Conservation (phyloP, 2,888 invertebrate genomes). For the Torymus auratus region DNA sequence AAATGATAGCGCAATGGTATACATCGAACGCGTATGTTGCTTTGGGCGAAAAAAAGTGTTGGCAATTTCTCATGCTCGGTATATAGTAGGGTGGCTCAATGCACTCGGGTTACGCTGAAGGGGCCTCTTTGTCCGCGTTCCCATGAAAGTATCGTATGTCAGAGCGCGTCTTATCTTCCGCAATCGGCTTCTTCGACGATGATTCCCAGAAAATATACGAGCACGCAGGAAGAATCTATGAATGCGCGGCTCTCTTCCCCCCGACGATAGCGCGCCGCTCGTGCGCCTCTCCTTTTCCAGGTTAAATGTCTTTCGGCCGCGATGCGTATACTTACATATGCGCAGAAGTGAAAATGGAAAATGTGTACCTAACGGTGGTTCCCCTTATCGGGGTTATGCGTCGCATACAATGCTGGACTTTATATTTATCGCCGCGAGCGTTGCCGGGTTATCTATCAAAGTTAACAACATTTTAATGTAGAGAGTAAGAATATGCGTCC, state of each 20-base stretch:
- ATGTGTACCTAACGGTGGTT: slow-evolving; percentile 9
- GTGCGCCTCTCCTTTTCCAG: neutral
- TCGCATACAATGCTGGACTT: slow-evolving; percentile 8
- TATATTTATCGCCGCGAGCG: slow-evolving; percentile 6
- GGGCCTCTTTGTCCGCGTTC: slow-evolving; percentile 45
- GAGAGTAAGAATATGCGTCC: too few relatives aligned
- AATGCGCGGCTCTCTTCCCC: slow-evolving; percentile 14
- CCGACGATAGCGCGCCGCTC: neutral
- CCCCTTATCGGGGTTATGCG: slow-evolving; percentile 18
- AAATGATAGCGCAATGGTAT: neutral
- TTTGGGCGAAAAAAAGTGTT: neutral
- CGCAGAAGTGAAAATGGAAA: slow-evolving; percentile 6
- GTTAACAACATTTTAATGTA: too few relatives aligned
- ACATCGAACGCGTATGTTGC: neutral
- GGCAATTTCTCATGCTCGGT: neutral
- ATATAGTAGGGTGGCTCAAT: slow-evolving; percentile 33
- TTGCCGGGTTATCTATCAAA: neutral
- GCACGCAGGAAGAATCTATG: slow-evolving; percentile 19
- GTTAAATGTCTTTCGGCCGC: neutral
- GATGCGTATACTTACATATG: too few relatives aligned
- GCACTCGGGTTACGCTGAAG: slow-evolving; percentile 52
- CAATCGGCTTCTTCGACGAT: slow-evolving; percentile 39
- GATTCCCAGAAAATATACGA: slow-evolving; percentile 38
- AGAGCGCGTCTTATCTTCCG: slow-evolving; percentile 34
- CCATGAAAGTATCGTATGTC: slow-evolving; percentile 41